Conservation (phyloP, 2,797 vertebrate species). For the Octomys mimax region DNA sequence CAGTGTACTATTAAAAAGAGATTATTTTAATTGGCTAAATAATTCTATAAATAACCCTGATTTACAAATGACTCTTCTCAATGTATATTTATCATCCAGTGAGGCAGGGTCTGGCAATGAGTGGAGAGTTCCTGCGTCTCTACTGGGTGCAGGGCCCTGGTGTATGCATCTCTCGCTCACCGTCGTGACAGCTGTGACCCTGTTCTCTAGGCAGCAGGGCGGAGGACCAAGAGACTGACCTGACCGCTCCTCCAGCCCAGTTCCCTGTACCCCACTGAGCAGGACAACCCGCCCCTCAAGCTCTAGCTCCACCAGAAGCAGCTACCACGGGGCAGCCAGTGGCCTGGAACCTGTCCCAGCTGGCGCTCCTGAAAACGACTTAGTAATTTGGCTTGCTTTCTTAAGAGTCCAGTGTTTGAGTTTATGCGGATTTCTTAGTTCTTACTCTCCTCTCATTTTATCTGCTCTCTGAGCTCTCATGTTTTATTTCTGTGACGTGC, state of each 20-base stretch:
- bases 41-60: neutral
- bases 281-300: neutral
- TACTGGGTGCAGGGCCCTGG: accelerated
- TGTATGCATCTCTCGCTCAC: too few species aligned
- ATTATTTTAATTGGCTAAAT: neutral
- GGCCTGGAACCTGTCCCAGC: neutral
- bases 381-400: neutral
- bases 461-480: neutral
- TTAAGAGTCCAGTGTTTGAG: neutral
- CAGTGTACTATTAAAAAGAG: neutral
- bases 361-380: accelerated
- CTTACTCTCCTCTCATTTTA: neutral
- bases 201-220: accelerated
- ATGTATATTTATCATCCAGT: neutral
- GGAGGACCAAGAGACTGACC: neutral
- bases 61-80: neutral
- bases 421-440: neutral
- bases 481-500: neutral
- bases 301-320: neutral
- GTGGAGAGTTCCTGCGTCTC: too few species aligned
- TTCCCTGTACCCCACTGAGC: neutral
- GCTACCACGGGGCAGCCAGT: neutral
- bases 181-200: accelerated
- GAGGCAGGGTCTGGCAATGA: neutral
- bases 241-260: neutral